Evolutionary conservation across 2,888 invertebrate species (phyloP).

Genomic region (Oithona nana): DNA sequence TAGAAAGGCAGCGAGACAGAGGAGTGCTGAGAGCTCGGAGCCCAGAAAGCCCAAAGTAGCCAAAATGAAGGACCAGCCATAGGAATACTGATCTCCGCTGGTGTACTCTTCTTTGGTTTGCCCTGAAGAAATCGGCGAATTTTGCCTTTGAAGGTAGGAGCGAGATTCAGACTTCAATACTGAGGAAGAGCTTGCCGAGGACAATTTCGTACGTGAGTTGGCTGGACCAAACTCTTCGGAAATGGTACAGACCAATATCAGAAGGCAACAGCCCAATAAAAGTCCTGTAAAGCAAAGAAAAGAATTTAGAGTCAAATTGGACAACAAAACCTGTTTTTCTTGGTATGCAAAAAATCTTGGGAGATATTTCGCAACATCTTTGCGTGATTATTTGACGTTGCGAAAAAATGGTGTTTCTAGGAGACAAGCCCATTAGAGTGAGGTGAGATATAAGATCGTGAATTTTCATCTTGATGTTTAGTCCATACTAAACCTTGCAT

Average conservation of each 20-base stretch:
- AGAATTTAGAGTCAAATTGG: too few species aligned
- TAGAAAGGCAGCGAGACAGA: constrained; percentile 1
- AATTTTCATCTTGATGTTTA: too few species aligned
- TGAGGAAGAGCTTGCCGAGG: background rate
- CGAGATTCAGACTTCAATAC: background rate
- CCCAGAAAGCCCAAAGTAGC: constrained; percentile 6
- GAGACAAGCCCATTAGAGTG: too few species aligned
- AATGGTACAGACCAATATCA: constrained; percentile 1
- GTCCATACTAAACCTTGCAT: too few species aligned
- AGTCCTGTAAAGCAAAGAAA: constrained; percentile 8
- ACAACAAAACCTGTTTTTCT: too few species aligned
- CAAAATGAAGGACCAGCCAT: constrained; percentile 7
- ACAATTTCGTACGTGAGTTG: background rate
- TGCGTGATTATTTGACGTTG: too few species aligned
- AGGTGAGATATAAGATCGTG: too few species aligned
- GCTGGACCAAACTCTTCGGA: constrained; percentile 2
- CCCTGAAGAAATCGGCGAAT: too few species aligned
- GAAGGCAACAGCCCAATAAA: constrained; percentile 1
- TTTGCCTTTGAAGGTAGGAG: background rate
- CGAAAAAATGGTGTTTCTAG: too few species aligned
- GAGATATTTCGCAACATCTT: too few species aligned
- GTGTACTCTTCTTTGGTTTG: too few species aligned
- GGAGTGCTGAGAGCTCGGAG: background rate
- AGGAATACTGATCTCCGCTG: constrained; percentile 1
- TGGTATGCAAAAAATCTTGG: too few species aligned